Evolutionary conservation across 53 echinoderm and acorn worm genomes (phyloP).

Genomic region (Holothuria scabra): DNA sequence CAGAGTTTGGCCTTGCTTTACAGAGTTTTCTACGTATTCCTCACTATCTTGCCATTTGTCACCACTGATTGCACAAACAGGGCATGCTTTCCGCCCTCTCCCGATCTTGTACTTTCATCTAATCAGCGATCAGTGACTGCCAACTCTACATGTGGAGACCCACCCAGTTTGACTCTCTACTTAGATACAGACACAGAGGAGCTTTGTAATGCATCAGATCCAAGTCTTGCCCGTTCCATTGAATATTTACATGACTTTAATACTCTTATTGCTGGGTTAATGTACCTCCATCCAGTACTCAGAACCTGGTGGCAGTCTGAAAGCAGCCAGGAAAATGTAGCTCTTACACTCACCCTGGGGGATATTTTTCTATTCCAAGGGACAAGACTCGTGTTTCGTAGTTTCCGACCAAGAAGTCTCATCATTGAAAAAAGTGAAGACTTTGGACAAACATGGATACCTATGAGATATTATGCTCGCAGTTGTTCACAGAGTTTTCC

Average conservation of each 20-base stretch:
- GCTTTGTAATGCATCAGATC: constrained; percentile 66
- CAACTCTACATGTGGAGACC: constrained; percentile 79
- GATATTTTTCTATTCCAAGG: constrained; percentile 77
- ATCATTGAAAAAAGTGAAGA: constrained; percentile 77
- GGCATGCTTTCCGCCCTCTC: constrained; percentile 80
- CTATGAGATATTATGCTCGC: constrained; percentile 78
- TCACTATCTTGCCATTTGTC: constrained; percentile 15
- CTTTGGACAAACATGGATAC: constrained; percentile 59
- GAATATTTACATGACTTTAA: constrained; percentile 59
- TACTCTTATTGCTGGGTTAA: constrained; percentile 28
- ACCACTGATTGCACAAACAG: constrained; percentile 48
- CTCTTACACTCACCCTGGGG: constrained; percentile 57
- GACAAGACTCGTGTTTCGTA: constrained; percentile 71
- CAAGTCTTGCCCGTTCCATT: constrained; percentile 58
- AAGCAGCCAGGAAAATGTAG: constrained; percentile 55
- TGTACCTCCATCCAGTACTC: constrained; percentile 49
- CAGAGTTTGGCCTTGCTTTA: too few species aligned
- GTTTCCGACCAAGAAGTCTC: constrained; percentile 72
- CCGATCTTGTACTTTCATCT: constrained; percentile 61
- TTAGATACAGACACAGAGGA: background rate
- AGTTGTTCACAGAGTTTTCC: constrained; percentile 69
- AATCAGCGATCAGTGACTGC: constrained; percentile 58
- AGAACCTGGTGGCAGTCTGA: constrained; percentile 95
- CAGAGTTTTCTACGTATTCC: too few species aligned
- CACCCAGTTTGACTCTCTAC: constrained; percentile 51